Percentiles rank a stretch among this genome's conserved stretches.
These are phyloP conservation scores for Sceloporus tristichus DNA, from an alignment of 2,113 vertebrate species.

Conservation along the genomic window DNA sequence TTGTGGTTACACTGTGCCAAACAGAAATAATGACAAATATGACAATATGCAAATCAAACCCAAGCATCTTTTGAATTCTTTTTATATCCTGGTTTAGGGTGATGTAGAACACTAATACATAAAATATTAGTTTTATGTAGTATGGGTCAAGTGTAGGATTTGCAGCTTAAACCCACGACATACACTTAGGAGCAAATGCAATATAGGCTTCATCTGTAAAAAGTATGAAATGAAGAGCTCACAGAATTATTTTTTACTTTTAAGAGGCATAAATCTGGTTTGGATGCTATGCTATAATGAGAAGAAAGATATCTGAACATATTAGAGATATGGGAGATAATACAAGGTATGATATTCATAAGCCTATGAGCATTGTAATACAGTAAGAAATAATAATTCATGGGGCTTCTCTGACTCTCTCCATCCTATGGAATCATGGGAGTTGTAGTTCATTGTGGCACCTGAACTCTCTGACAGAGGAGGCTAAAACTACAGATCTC, in stretches of 20 bases:
- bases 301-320: slow-evolving; percentile 60
- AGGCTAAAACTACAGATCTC: too few relatives aligned
- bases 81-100: slow-evolving; percentile 47
- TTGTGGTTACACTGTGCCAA: slow-evolving; percentile 59
- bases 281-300: slow-evolving; percentile 27
- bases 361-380: too few relatives aligned
- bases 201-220: slow-evolving; percentile 39
- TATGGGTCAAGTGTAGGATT: slow-evolving; percentile 67
- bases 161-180: slow-evolving; percentile 46
- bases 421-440: too few relatives aligned
- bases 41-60: slow-evolving; percentile 53
- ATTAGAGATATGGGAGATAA: slow-evolving; percentile 31
- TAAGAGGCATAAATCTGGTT: slow-evolving; percentile 60
- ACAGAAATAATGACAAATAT: slow-evolving; percentile 73
- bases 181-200: slow-evolving; percentile 50
- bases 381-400: too few relatives aligned
- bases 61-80: slow-evolving; percentile 48
- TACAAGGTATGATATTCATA: too few relatives aligned
- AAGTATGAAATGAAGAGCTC: slow-evolving; percentile 45
- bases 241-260: slow-evolving; percentile 59
- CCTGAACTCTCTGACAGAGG: too few relatives aligned
- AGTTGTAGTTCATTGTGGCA: too few relatives aligned
- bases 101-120: slow-evolving; percentile 49
- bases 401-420: too few relatives aligned
- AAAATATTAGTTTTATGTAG: slow-evolving; percentile 60